Base-by-base conservation (phyloP, 2,888 invertebrate species). In the Lacanobia oleracea region DNA sequence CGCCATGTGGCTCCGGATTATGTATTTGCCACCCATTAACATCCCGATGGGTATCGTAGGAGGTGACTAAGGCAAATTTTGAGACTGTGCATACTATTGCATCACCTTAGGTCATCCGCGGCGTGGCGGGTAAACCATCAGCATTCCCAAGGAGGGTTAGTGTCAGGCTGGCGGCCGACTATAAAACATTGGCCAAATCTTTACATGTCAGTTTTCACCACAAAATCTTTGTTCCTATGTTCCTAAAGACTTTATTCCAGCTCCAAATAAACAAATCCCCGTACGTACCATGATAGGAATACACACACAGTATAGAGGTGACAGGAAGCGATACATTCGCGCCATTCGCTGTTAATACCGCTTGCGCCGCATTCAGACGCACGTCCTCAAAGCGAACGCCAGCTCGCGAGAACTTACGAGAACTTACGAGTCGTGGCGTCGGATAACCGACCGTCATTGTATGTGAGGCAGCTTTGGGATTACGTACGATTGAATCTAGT, bases 301-400 rank as follows among this genome's bases (percentile, higher is more conserved):
- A 50, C n/a, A n/a, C 12, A 0, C 8, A 48, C 7, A 5, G n/a
- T 5, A 21, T 4, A 18, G 14, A 50, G 7, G 23, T 67, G 2
- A 5, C 7, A 27, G 50, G 50, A 50, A 40, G 50, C 50, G 18
- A 50, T 40, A 23, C 10, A 50, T 67, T 43, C n/a, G 16, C 51
- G 5, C 16, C 12, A 18, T 33, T 40, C 27, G n/a, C 40, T 53
- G 51, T 33, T 67, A 68, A 69, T n/a, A 67, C 27, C 23, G 40
- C 27, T 27, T 27, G 40, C 40, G 14, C 7, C 21, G 51, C 51
- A 40, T 53, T 53, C 43, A 21, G 27, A 70, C 14, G 7, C 43
- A 54, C 43, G 21, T 21, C 18, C 21, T 68, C 10, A 70, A 43
- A 43, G 21, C 33, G 16, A 43, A 43, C 40, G 62, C 10, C n/a